These are phyloP conservation scores for Heliconius hortense DNA, from an alignment of 2,888 invertebrate genomes.

Conservation along the genomic window DNA sequence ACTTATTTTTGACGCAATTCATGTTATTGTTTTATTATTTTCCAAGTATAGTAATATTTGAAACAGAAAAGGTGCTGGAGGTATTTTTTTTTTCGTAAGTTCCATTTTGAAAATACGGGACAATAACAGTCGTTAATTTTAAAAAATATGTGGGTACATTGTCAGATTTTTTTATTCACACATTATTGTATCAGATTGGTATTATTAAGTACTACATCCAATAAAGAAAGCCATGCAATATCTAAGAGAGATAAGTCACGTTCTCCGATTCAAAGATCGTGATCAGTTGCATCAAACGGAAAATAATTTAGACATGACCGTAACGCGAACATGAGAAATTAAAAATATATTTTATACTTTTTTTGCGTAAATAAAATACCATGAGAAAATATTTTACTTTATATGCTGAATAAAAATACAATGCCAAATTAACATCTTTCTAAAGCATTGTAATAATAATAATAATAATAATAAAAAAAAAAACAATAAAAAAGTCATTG, in stretches of 20 bases:
- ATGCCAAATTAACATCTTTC: not conserved
- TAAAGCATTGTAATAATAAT: not conserved
- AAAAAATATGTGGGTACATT: conserved; percentile 4
- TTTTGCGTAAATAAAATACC: not conserved
- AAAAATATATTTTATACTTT: not conserved
- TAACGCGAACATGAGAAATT: not conserved
- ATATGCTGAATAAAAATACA: not conserved
- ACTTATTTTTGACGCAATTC: no score
- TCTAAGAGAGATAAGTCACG: conserved; percentile 33
- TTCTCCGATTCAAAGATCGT: conserved; percentile 27
- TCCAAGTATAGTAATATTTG: not conserved
- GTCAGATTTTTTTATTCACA: not conserved
- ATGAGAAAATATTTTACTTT: conserved; percentile 1
- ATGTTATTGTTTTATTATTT: no score
- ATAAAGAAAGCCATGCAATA: conserved; percentile 19
- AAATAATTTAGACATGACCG: conserved; percentile 23
- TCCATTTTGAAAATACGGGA: not conserved
- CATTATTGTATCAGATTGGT: not conserved
- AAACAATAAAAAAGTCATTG: not conserved
- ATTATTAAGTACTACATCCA: not conserved
- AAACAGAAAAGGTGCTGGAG: not conserved
- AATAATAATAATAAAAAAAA: not conserved
- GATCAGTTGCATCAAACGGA: conserved; percentile 15
- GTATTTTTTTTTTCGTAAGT: not conserved
- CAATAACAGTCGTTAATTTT: not conserved